phyloP scores from a whole-genome alignment of 2,888 invertebrate genomes.

The Biston betularia region DNA sequence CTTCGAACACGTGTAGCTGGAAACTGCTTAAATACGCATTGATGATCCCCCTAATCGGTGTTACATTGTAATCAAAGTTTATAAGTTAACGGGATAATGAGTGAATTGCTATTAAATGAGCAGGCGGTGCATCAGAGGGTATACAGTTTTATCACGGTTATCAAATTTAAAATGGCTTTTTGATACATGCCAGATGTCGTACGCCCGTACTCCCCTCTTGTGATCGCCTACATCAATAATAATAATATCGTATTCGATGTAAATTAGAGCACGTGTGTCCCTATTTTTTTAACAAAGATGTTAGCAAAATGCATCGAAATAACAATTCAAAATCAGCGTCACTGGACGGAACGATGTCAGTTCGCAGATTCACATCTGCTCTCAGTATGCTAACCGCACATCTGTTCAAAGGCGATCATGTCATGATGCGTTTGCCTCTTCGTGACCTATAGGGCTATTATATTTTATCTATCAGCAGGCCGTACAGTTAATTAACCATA shows the following conservation, averaged over 20 bases:
- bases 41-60: conserved; percentile 59
- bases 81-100: conserved; percentile 70
- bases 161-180: conserved; percentile 75
- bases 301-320: conserved; percentile 43
- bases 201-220: conserved; percentile 55
- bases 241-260: conserved; percentile 24
- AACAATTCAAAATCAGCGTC: conserved; percentile 56
- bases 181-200: conserved; percentile 77
- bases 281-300: conserved; percentile 5
- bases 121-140: conserved; percentile 74
- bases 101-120: conserved; percentile 76
- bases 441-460: conserved; percentile 64
- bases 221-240: conserved; percentile 21
- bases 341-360: conserved; percentile 59
- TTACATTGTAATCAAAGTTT: conserved; percentile 69
- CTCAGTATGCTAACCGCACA: conserved; percentile 70
- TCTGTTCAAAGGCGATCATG: conserved; percentile 66
- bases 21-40: conserved; percentile 51
- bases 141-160: conserved; percentile 77
- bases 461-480: conserved; percentile 69
- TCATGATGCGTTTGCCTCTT: conserved; percentile 56
- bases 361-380: conserved; percentile 71
- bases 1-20: conserved; percentile 67
- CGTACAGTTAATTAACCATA: conserved; percentile 78
- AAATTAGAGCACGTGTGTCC: conserved; percentile 22